Evolutionary conservation across 1,140 invertebrate genomes (phyloP), one percentile per base, ranked within the genome.

Genomic region (Drosophila fuyamai): DNA sequence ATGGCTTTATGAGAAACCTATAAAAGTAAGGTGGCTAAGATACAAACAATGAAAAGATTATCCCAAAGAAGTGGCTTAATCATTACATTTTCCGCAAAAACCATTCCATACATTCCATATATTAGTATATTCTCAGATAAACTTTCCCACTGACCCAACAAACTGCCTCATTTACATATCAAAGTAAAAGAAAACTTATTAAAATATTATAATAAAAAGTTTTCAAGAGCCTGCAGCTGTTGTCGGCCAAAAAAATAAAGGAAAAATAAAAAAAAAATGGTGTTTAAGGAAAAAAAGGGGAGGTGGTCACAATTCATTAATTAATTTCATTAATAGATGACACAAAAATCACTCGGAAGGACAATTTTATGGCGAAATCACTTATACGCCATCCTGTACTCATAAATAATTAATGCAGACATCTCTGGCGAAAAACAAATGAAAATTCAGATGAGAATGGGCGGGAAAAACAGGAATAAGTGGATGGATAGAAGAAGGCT

Each of bases 351-450:
- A 79, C 47, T 47, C 38, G 12, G 13, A 27, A 41, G 36, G 35
- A 68, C 68, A 70, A 65, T 74, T 79, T 77, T 13, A 77, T 76
- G 65, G 54, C 46, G 35, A 55, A 81, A 84, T 89, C 84, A 78
- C 84, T 89, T 89, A 75, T 68, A 78, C 73, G 80, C 80, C 77
- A 62, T 81, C 80, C 74, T 75, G 74, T 62, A 61, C 74, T 89
- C 77, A 89, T 89, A 90, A 89, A 89, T 89, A 89, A 89, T 89
- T 89, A 89, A 89, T 89, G 68, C 68, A 78, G 80, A 77, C 73
- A 75, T 79, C 50, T 16, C 23, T 18, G 48, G 58, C 48, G 44
- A 40, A 63, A 61, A 82, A 82, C 76, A 86, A 83, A 86, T 82
- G 68, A 82, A 85, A 85, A 82, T 56, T 61, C 48, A 9, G 59